Evolutionary conservation across 2,888 invertebrate genomes (phyloP), one percentile per base, ranked within the genome.

Genomic region (Ophioninae sp.): DNA sequence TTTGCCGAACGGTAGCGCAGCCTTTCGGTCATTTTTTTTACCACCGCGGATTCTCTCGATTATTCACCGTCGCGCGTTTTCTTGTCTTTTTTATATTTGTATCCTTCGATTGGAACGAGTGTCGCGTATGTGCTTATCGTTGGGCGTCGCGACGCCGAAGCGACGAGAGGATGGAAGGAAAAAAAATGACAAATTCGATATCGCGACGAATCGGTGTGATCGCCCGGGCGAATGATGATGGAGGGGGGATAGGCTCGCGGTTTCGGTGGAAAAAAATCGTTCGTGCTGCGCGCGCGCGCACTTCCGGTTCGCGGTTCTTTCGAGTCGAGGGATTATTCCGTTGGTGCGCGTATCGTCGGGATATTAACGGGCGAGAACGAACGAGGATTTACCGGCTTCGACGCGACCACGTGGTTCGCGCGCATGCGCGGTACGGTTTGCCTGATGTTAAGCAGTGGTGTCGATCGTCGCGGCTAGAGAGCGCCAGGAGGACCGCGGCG

Each of bases 121-220:
- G 68, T 77, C 76, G 74, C 72, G 51, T 56, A 76, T 72, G 67
- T 64, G 72, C 59, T 77, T 63, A 67, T 72, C 76, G 76, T 80
- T 76, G 64, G 73, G 69, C 79, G 72, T 83, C 56, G 68, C 68
- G 80, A 69, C 68, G 76, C 67, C 59, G 13, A 67, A 79, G 75
- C 61, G 59, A 81, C 61, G 59, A 30, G 39, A 65, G 56, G 65
- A 63, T 9, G 56, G 51, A 41, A 20, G 56, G 56, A 75, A 75
- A 68, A 51, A 68, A 7, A 61, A 68, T 44, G 41, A 68, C 23
- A 41, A 69, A 61, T 68, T 59, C 41, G 44, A 63, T 30, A 30
- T 61, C 61, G 41, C 41, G 61, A 61, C 22, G 39, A 51, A 17
- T 17, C 41, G 17, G 8, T 22, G 22, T 61, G 61, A 61, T 72